Base-by-base conservation (phyloP, 2,888 invertebrate species). In the Platerodrilus igneus region DNA sequence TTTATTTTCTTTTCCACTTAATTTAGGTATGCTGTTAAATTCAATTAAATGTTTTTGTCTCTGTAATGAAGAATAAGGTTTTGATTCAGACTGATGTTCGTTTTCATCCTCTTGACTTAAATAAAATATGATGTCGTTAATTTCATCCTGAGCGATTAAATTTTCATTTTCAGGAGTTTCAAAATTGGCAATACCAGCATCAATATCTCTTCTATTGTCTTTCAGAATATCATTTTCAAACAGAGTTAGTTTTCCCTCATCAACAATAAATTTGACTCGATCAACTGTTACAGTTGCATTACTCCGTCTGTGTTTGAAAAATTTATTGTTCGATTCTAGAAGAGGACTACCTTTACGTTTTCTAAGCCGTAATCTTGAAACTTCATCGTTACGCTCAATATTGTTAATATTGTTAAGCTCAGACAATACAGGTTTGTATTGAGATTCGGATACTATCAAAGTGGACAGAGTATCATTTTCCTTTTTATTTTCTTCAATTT, bases 301-400 rank as follows among this genome's bases (percentile, higher is more conserved):
- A 62, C 42, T 36, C 59, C 62, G 14, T 56, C 48, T 2, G 56
- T 59, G 63, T 54, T 72, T 73, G 48, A 73, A 73, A 38, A 73
- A 73, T 37, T 68, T 69, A 41, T 67, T 60, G 21, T 44, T 58
- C 5, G 46, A 40, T 38, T 60, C 53, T 16, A 51, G 50, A 30
- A 39, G 26, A 5, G 50, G 47, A 20, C 42, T 50, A 31, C 36
- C 25, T 9, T 45, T 40, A 8, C 47, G 22, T 33, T 45, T 47
- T 20, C 22, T 42, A 1, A 13, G 31, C n/a, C 22, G 15, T 7
- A 18, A 4, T 1, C 18, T 23, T 17, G 16, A 9, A 13, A 17
- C 19, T n/a, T 30, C 20, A 15, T 34, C 34, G 18, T 42, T 30
- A 6, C 37, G 25, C 21, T 44, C 33, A 1, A 20, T 8, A 13